Evolutionary conservation across 2,113 vertebrate genomes (phyloP), one percentile per base, ranked within the genome.

Genomic region (Bubo scandiacus): DNA sequence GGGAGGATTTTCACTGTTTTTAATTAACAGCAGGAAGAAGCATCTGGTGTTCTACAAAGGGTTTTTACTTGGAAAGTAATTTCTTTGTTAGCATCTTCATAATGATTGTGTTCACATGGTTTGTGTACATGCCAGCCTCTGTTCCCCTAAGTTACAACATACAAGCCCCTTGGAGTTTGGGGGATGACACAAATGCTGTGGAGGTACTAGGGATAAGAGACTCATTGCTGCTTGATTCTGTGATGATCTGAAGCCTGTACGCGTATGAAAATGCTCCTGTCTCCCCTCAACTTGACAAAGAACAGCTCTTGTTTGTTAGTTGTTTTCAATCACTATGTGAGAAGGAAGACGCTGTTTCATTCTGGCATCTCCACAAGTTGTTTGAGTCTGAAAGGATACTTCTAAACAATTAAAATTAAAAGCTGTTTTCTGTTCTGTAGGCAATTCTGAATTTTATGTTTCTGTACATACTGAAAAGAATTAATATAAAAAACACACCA

Each of bases 211-310:
- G 32, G 47, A 27, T 68, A 51, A 38, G 47, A 79, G 40, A 47
- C 15, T 85, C 23, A 7, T 13, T 73, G 34, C 21, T 78, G 13
- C 63, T 67, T 55, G 42, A 13, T 45, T 72, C 62, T 62, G 34
- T 74, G 61, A 18, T 4, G 4, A 0, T 40, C 14, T 2, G 5
- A 66, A 92, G 57, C 29, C 67, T 61, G 15, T 38, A 14, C 0
- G 0, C 1, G 1, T 30, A 12, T 47, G 34, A 71, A 65, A 23
- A 29, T 68, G 5, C 20, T 89, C 17, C 45, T n/a, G 21, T 45
- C 6, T n/a, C 22, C 10, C 22, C 15, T 67, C 70, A 79, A 4
- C 7, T 65, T 0, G 0, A 43, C 40, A 57, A 61, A 81, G 42
- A 86, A 9, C 32, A 74, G 20, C n/a, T 63, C 42, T 70, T 65